Evolutionary conservation across 2,888 invertebrate species (phyloP).

Genomic region (Sminthurides aquaticus): DNA sequence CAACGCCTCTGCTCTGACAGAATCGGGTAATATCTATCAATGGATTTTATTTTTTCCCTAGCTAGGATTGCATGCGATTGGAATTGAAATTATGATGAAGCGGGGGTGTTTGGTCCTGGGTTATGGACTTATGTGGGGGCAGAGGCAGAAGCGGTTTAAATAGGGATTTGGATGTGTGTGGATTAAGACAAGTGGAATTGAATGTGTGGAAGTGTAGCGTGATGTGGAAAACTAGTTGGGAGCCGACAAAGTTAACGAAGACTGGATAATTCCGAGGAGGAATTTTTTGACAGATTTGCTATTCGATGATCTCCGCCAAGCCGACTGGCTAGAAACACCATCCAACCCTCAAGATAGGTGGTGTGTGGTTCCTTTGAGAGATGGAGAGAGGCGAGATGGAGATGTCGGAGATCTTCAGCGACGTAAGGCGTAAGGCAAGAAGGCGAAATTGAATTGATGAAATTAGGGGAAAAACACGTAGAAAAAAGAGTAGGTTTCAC

Average conservation of each 20-base stretch:
- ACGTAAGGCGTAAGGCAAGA: neutral
- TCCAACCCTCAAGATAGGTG: no score
- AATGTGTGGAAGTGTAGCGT: conserved; percentile 18
- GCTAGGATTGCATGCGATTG: no score
- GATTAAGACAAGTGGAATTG: conserved; percentile 15
- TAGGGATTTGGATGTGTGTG: neutral
- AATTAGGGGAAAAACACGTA: no score
- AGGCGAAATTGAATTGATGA: neutral
- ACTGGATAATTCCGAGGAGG: conserved; percentile 19
- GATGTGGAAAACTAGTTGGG: conserved; percentile 20
- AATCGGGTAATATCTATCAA: no score
- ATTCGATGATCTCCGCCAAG: conserved; percentile 2
- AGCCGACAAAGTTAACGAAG: conserved; percentile 27
- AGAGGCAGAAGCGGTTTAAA: neutral
- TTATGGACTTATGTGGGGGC: neutral
- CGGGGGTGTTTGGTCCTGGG: neutral
- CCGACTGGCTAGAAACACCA: no score
- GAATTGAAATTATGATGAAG: neutral
- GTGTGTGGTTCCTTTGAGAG: no score
- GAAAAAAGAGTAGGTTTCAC: no score
- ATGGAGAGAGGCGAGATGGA: neutral
- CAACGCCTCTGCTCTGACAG: no score
- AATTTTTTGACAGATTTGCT: conserved; percentile 22
- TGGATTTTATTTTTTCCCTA: no score
- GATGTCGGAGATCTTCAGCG: neutral